Evolutionary conservation across 2,888 invertebrate genomes (phyloP), one percentile per base, ranked within the genome.

Genomic region (Ischnus inquisitorius): DNA sequence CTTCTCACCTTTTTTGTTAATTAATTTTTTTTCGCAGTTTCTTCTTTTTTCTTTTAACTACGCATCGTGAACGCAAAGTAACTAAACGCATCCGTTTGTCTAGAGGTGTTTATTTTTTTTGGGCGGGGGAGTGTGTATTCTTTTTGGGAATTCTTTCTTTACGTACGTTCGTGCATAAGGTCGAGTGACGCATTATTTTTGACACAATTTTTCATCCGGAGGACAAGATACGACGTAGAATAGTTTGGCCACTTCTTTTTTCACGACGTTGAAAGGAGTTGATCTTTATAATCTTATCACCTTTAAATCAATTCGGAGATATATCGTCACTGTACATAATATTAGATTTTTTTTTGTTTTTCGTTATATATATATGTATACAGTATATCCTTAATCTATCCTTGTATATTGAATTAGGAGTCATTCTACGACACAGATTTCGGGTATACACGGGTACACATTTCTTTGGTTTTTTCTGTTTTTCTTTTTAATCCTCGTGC

Each of bases 371-470:
- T 68, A 64, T 65, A 41, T 54, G 39, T 77, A 57, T 67, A 64
- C 43, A 43, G 25, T 77, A 64, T 72, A 76, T 69, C 43, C 80
- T 80, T 74, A 74, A 48, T 68, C 71, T 82, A 67, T 71, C n/a
- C 57, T 77, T 34, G 43, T 68, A 79, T 64, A 64, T 41, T 69
- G 75, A 62, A 71, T 71, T 62, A 39, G 46, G 79, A 74, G 48
- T 76, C 72, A 79, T 69, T 82, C 83, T 83, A 83, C 82, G 71
- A 85, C 82, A 82, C 79, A 85, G 48, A 82, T 62, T 65, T 74
- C 43, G 79, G 72, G 43, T 82, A 60, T 60, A 82, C 82, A 57
- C 68, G 62, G 69, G 62, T 77, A 65, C 64, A 64, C 77, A 39
- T 57, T 69, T 75, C 43, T 57, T 28, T 51, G 19, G 19, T 68